Evolutionary conservation across 2,797 vertebrate species (phyloP).

Genomic region (Chelidonichthys spinosus): DNA sequence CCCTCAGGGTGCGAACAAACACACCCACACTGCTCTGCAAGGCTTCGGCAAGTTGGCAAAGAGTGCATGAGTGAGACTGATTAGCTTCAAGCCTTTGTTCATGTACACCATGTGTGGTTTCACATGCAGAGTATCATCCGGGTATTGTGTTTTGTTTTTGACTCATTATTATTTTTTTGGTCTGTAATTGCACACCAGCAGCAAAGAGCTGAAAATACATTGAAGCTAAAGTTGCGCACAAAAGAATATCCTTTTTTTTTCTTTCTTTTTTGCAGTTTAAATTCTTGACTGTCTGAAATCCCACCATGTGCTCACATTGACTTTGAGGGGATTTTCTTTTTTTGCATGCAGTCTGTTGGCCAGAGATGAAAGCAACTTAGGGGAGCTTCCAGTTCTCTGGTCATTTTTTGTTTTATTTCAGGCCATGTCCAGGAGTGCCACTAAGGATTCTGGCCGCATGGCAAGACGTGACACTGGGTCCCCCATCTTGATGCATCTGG

Average conservation of each 20-base stretch:
- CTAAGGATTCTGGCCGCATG: conserved; percentile 7
- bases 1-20: conserved; percentile 49
- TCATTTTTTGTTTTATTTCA: conserved; percentile 32
- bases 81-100: conserved; percentile 43
- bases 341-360: conserved; percentile 25
- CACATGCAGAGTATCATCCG: background rate
- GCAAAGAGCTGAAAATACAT: background rate
- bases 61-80: conserved; percentile 20
- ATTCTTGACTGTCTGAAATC: conserved; percentile 12
- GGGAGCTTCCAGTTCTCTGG: conserved; percentile 30
- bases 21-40: conserved; percentile 51
- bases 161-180: conserved; percentile 34
- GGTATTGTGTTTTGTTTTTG: conserved; percentile 22
- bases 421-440: conserved; percentile 26
- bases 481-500: conserved; percentile 6
- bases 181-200: conserved; percentile 28
- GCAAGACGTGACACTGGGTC: background rate
- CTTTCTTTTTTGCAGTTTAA: conserved; percentile 5
- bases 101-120: conserved; percentile 18
- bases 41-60: conserved; percentile 21
- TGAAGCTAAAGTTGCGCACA: background rate
- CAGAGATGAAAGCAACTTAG: conserved; percentile 37
- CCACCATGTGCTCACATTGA: conserved; percentile 11
- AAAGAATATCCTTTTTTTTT: conserved; percentile 6
- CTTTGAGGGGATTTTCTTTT: conserved; percentile 19